Evolutionary conservation across 2,113 vertebrate genomes (phyloP).

Genomic region (Dendropsophus ebraccatus): DNA sequence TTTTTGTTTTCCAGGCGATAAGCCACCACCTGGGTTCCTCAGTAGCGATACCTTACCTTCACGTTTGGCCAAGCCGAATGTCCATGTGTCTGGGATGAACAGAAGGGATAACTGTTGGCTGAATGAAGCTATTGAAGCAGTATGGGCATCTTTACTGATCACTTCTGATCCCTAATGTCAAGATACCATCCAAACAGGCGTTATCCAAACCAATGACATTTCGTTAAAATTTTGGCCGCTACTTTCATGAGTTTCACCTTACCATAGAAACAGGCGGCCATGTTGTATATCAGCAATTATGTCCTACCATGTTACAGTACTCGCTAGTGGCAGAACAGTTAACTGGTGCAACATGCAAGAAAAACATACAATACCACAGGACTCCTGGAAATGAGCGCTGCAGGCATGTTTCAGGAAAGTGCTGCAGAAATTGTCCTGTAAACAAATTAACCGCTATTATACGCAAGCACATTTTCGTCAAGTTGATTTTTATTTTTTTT

Average conservation of each 20-base stretch:
- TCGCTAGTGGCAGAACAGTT: background rate
- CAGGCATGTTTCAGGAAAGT: constrained; percentile 15
- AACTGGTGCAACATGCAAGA: constrained; percentile 16
- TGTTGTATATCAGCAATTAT: background rate
- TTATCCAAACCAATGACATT: too few relatives aligned
- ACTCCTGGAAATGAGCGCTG: background rate
- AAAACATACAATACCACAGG: constrained; percentile 15
- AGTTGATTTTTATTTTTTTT: constrained; percentile 39
- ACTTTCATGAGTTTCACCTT: background rate
- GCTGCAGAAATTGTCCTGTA: constrained; percentile 41
- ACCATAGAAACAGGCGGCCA: background rate
- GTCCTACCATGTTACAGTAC: background rate
- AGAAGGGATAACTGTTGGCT: too few relatives aligned
- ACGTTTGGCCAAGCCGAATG: too few relatives aligned
- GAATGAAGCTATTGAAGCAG: too few relatives aligned
- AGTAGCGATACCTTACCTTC: too few relatives aligned
- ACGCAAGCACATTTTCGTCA: constrained; percentile 35
- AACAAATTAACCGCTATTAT: constrained; percentile 51
- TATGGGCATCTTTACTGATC: too few relatives aligned
- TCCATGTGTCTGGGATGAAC: too few relatives aligned
- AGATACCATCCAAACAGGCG: too few relatives aligned
- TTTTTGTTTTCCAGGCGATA: too few relatives aligned
- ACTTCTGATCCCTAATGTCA: too few relatives aligned
- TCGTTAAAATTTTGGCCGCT: too few relatives aligned
- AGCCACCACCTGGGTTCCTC: too few relatives aligned